Evolutionary conservation across 2,888 invertebrate genomes (phyloP).

Genomic region (Synergus laeviventris): DNA sequence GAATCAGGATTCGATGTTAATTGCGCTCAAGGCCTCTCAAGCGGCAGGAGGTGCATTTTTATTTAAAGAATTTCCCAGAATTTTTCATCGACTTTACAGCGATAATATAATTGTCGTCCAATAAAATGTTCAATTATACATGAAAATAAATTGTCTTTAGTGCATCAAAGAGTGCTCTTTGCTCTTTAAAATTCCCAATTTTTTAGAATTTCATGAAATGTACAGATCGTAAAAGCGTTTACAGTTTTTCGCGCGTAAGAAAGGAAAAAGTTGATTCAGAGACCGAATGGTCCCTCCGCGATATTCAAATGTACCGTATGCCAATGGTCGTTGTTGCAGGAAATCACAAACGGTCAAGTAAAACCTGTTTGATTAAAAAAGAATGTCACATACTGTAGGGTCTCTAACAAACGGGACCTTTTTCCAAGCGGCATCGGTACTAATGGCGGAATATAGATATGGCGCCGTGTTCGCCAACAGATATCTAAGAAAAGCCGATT

Average conservation of each 20-base stretch:
- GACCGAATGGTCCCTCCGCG: conserved; percentile 47
- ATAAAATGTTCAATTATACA: background rate
- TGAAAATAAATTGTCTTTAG: background rate
- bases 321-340: conserved; percentile 51
- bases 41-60: background rate
- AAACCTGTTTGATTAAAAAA: conserved; percentile 64
- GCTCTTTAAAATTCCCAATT: background rate
- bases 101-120: background rate
- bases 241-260: background rate
- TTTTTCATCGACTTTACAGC: background rate
- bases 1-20: conserved; percentile 4
- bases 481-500: conserved; percentile 61
- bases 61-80: background rate
- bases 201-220: background rate
- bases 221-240: conserved; percentile 14
- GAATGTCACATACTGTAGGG: conserved; percentile 54
- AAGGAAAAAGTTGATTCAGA: background rate
- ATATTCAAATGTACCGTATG: conserved; percentile 61
- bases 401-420: conserved; percentile 54
- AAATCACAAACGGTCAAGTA: conserved; percentile 52
- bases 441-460: conserved; percentile 65
- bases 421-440: conserved; percentile 56
- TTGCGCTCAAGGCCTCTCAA: background rate
- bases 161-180: background rate
- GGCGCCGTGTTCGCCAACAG: conserved; percentile 49